phyloP scores from a whole-genome alignment of 2,797 vertebrate species.

The Zalophus californianus region DNA sequence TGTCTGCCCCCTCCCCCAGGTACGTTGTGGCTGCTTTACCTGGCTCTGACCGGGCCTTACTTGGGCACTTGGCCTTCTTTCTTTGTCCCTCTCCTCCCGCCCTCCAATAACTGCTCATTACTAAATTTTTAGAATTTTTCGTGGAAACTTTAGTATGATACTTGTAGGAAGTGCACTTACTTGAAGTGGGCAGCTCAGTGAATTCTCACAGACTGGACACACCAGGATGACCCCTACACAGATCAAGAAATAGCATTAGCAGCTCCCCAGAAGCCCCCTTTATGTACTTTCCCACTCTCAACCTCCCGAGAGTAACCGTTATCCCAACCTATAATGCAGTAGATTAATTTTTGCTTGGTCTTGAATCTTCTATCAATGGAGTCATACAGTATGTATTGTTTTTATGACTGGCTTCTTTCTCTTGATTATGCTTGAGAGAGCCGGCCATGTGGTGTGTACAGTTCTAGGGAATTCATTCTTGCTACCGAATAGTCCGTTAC shows the following conservation, averaged over 20 bases:
- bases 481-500: neutral
- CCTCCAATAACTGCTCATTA: neutral
- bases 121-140: neutral
- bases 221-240: neutral
- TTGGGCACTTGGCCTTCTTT: neutral
- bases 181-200: neutral
- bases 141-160: neutral
- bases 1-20: neutral
- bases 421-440: neutral
- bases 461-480: neutral
- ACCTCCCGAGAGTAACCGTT: neutral
- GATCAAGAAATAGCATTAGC: neutral
- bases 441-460: neutral
- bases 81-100: neutral
- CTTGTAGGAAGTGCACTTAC: neutral
- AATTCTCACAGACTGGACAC: neutral
- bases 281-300: neutral
- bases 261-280: neutral
- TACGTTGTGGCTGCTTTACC: neutral
- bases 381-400: neutral
- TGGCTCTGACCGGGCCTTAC: neutral
- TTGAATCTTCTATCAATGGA: neutral
- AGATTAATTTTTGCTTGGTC: constrained; percentile 20
- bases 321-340: neutral
- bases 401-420: neutral